Conservation (phyloP, 2,797 vertebrate genomes). For the Meda fulgida region DNA sequence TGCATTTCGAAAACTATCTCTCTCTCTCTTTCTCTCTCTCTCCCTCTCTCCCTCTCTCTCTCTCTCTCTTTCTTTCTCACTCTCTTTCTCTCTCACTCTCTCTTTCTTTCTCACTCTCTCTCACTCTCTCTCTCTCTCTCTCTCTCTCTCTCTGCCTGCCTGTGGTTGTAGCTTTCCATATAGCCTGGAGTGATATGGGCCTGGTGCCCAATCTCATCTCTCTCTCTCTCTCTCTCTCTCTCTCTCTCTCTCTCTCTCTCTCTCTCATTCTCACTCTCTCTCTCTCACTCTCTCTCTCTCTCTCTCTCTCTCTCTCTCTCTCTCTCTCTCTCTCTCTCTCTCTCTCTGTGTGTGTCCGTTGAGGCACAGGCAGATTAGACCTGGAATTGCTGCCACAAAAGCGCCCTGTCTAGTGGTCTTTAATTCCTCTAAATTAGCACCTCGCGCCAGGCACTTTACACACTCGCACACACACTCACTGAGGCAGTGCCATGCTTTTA, state of each 20-base stretch:
- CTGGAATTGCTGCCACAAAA: conserved; percentile 79
- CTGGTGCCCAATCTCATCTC: conserved; percentile 76
- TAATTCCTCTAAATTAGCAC: conserved; percentile 84
- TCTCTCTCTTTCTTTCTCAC: not conserved
- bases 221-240: conserved; percentile 74
- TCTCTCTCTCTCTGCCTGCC: conserved; percentile 1
- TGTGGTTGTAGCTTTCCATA: conserved; percentile 75
- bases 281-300: conserved; percentile 59
- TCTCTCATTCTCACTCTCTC: conserved; percentile 53
- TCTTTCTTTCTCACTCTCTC: no score
- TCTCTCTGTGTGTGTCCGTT: conserved; percentile 74
- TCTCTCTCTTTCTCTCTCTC: not conserved
- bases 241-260: conserved; percentile 57
- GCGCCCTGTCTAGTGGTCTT: conserved; percentile 83
- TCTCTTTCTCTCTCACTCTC: no score
- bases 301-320: conserved; percentile 73
- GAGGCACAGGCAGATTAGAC: conserved; percentile 82
- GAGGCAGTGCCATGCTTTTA: conserved; percentile 62
- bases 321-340: conserved; percentile 57
- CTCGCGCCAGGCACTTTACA: conserved; percentile 74
- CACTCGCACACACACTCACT: conserved; percentile 77
- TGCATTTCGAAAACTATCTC: not conserved
- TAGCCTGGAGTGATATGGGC: conserved; percentile 82
- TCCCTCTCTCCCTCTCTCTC: not conserved
- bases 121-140: not conserved